Evolutionary conservation across 2,113 vertebrate genomes (phyloP).

Genomic region (Ciconia maguari): DNA sequence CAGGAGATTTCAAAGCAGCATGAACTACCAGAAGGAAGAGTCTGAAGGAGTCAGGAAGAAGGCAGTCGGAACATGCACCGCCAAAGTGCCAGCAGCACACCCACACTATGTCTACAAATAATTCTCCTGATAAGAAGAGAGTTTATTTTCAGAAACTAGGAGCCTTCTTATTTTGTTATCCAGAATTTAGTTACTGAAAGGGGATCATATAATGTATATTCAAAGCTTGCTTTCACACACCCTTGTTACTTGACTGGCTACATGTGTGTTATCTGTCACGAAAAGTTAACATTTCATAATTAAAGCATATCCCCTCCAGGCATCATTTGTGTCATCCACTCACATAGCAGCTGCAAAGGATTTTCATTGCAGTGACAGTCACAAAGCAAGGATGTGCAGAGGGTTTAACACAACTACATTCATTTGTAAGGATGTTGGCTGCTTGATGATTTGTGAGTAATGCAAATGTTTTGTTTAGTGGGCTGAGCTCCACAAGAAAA

Average conservation of each 20-base stretch:
- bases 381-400: neutral
- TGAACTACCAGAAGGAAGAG: neutral
- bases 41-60: neutral
- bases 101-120: neutral
- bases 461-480: neutral
- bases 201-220: neutral
- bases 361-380: neutral
- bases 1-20: neutral
- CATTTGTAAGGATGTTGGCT: neutral
- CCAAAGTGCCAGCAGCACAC: neutral
- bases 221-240: neutral
- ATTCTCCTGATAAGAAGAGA: neutral
- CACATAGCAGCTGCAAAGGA: neutral
- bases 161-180: neutral
- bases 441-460: neutral
- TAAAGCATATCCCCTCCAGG: neutral
- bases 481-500: neutral
- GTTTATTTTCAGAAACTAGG: neutral
- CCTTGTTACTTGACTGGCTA: neutral
- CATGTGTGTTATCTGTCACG: neutral
- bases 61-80: neutral
- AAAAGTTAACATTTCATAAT: constrained; percentile 12
- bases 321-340: neutral
- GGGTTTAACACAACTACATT: neutral
- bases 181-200: neutral